phyloP scores from a whole-genome alignment of 2,797 vertebrate genomes.

The Garrulus glandarius region DNA sequence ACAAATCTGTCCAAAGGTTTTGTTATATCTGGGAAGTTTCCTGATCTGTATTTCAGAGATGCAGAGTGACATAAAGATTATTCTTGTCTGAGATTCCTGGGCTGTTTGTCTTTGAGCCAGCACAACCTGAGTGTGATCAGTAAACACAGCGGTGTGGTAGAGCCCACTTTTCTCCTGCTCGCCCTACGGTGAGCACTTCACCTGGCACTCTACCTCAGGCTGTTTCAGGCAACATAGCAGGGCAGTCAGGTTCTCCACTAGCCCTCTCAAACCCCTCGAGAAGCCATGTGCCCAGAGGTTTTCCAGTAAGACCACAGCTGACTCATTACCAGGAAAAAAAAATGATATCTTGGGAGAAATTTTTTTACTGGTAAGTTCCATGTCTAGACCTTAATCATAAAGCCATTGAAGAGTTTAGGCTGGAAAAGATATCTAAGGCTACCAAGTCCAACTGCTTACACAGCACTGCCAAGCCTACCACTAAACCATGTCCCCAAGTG shows the following conservation, averaged over 20 bases:
- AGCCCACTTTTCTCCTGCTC: neutral
- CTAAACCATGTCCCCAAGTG: neutral
- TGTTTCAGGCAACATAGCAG: neutral
- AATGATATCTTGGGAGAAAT: fast-evolving
- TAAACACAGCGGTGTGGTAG: neutral
- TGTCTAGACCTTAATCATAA: neutral
- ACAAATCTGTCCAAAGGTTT: neutral
- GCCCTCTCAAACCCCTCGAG: neutral
- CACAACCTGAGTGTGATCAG: neutral
- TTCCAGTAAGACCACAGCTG: neutral
- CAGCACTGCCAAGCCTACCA: neutral
- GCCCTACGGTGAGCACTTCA: neutral
- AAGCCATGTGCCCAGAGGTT: neutral
- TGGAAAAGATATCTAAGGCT: neutral
- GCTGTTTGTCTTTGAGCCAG: neutral
- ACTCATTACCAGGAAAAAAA: neutral
- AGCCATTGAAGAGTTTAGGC: neutral
- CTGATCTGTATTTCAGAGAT: neutral
- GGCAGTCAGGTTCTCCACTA: neutral
- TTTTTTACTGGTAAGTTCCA: neutral
- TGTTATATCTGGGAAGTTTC: neutral
- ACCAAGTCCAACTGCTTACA: neutral
- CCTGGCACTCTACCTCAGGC: neutral
- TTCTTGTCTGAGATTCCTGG: neutral
- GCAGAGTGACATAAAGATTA: neutral